These are phyloP conservation scores for Shargacucullia verbasci DNA, from an alignment of 2,888 invertebrate species.

Conservation along the genomic window DNA sequence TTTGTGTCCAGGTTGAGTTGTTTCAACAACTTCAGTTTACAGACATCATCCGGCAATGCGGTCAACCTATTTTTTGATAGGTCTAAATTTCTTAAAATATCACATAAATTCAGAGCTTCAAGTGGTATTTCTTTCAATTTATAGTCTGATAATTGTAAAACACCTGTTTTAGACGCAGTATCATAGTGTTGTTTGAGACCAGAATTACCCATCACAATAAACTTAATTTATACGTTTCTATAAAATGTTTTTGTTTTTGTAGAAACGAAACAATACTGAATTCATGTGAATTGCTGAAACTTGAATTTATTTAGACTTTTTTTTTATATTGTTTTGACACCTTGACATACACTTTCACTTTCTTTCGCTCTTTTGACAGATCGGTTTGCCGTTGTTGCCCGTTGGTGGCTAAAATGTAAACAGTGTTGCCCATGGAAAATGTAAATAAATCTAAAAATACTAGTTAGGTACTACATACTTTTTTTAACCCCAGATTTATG, in stretches of 20 bases:
- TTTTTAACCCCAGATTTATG: no score
- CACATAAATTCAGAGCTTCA: constrained; percentile 89
- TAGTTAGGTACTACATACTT: no score
- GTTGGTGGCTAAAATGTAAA: no score
- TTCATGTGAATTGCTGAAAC: constrained; percentile 9
- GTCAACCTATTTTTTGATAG: constrained; percentile 97
- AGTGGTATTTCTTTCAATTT: constrained; percentile 94
- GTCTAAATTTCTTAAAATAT: constrained; percentile 95
- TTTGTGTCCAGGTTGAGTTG: constrained; percentile 95
- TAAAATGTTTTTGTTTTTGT: neutral
- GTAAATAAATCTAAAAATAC: no score
- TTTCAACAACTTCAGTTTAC: constrained; percentile 92
- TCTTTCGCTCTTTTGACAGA: neutral
- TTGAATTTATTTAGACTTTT: neutral
- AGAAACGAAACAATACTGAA: neutral
- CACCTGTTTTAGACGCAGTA: constrained; percentile 98
- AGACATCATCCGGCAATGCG: constrained; percentile 93
- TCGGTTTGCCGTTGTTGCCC: no score
- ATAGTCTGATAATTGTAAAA: constrained; percentile 95
- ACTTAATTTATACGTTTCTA: constrained; percentile 4
- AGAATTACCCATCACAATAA: constrained; percentile 94
- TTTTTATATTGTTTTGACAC: neutral
- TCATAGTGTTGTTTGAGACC: constrained; percentile 97
- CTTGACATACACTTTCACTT: neutral
- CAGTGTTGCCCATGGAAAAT: no score